Percentiles rank a stretch among this genome's conserved stretches.
Evolutionary conservation across 2,113 vertebrate genomes (phyloP).

Genomic region (Scophthalmus maximus): DNA sequence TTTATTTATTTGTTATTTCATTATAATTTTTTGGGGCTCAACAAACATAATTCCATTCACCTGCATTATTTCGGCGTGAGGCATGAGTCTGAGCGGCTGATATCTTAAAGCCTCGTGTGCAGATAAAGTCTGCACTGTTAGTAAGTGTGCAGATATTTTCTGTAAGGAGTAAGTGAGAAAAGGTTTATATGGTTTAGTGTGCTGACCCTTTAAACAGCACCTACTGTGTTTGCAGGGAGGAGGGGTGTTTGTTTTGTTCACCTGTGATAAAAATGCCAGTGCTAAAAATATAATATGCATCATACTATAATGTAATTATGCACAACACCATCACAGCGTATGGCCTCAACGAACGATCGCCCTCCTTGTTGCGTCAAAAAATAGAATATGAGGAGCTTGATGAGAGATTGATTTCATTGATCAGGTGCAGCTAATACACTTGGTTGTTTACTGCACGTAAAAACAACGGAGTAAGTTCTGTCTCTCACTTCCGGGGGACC

Average conservation of each 20-base stretch:
- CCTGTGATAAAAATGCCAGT: constrained; percentile 2
- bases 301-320: not conserved
- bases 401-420: not conserved
- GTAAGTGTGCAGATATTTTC: not conserved
- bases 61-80: constrained; percentile 32
- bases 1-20: not conserved
- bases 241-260: constrained; percentile 18
- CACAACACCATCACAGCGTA: not conserved
- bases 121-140: not conserved
- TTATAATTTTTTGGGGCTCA: not conserved
- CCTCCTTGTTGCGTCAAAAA: too few species aligned
- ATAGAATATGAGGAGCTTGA: not conserved
- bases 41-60: constrained; percentile 2
- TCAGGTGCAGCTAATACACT: not conserved
- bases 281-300: not conserved
- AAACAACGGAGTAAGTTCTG: not conserved
- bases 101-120: not conserved
- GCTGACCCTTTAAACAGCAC: constrained; percentile 1
- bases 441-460: not conserved
- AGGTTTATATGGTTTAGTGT: constrained; percentile 15
- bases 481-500: not conserved
- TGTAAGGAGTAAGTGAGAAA: not conserved
- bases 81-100: not conserved
- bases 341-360: not conserved
- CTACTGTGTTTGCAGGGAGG: not conserved